A percentile compares a stretch with the other conserved stretches of the same genome.
These are phyloP conservation scores for Pristiophorus japonicus DNA, from an alignment of 2,113 vertebrate genomes.

Conservation along the genomic window DNA sequence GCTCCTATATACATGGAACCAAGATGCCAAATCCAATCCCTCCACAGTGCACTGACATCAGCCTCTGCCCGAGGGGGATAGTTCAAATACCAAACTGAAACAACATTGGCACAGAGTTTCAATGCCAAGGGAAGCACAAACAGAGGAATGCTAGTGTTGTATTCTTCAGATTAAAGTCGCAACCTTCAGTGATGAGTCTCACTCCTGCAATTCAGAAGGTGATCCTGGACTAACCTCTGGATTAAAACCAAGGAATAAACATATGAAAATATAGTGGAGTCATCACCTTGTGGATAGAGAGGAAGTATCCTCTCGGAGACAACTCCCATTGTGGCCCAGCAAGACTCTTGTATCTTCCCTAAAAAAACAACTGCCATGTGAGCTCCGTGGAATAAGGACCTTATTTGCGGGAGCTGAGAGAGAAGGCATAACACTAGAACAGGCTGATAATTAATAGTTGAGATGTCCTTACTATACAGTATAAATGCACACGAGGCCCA, in stretches of 20 bases:
- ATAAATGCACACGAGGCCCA: no score
- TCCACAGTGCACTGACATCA: background rate
- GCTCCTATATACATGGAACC: background rate
- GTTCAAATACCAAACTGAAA: conserved; percentile 10
- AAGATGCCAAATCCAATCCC: background rate
- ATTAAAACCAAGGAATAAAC: background rate
- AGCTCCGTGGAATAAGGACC: background rate
- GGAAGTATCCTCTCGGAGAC: background rate
- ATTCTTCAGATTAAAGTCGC: background rate
- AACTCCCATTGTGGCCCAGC: background rate
- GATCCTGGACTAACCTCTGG: background rate
- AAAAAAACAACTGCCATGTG: background rate
- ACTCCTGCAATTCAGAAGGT: background rate
- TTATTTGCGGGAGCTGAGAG: background rate
- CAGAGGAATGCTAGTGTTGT: background rate
- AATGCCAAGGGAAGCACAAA: background rate
- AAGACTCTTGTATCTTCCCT: background rate
- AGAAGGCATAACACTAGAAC: background rate
- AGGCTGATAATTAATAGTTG: background rate
- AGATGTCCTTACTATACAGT: no score
- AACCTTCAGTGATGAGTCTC: background rate
- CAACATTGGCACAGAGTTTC: background rate
- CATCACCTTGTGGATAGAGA: background rate
- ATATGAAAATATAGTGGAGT: background rate
- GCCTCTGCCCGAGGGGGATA: background rate